These are phyloP conservation scores for Ammodytes dubius DNA, from an alignment of 2,113 vertebrate genomes.

Conservation along the genomic window DNA sequence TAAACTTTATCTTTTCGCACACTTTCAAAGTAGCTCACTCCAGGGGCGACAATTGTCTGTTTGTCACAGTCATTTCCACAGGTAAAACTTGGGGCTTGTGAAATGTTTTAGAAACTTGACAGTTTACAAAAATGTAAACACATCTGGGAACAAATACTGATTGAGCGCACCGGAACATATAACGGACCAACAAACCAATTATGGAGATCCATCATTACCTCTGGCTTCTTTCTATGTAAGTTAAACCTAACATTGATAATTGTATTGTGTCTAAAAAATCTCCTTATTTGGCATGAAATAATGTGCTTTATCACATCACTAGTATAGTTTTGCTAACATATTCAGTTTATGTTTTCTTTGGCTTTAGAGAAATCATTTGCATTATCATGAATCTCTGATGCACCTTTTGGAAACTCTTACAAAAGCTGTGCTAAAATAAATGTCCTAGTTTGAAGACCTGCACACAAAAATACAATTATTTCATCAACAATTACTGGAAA, in stretches of 20 bases:
- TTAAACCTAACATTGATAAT: not conserved
- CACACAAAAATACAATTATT: no score
- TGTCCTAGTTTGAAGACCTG: no score
- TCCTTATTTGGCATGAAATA: not conserved
- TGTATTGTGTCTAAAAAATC: not conserved
- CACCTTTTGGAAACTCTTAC: no score
- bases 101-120: not conserved
- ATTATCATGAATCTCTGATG: no score
- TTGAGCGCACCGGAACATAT: not conserved
- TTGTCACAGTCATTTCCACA: not conserved
- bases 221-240: slow-evolving; percentile 74
- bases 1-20: slow-evolving; percentile 26
- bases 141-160: not conserved
- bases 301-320: not conserved
- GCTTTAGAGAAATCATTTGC: no score
- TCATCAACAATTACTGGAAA: no score
- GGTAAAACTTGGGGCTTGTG: not conserved
- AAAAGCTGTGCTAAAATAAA: no score
- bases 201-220: slow-evolving; percentile 58
- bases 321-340: not conserved
- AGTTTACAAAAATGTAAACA: slow-evolving; percentile 11
- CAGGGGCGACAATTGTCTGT: not conserved
- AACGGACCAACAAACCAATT: not conserved
- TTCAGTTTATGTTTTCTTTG: not conserved
- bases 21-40: not conserved